These are phyloP conservation scores for Vombatus ursinus DNA, from an alignment of 2,113 vertebrate genomes.

Conservation along the genomic window DNA sequence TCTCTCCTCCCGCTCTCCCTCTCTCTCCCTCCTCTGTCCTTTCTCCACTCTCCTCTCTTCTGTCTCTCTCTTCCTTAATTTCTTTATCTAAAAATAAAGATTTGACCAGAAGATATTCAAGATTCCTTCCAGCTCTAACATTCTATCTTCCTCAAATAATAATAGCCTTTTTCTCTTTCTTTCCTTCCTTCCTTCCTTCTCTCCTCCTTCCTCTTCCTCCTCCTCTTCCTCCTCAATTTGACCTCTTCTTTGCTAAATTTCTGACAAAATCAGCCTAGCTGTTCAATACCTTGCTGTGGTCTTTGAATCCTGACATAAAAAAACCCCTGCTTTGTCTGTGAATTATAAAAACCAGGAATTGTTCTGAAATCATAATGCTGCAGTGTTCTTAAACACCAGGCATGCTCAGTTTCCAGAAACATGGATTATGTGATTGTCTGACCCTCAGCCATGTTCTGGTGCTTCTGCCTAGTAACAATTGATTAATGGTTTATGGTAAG, in stretches of 20 bases:
- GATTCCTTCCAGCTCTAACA: not conserved
- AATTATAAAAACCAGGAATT: conserved; percentile 23
- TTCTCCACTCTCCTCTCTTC: too few species aligned
- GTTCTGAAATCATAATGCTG: conserved; percentile 21
- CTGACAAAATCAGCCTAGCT: not conserved
- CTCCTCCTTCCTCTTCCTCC: not conserved
- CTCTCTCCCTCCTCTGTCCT: too few species aligned
- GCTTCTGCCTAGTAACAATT: conserved; percentile 71
- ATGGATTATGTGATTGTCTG: conserved; percentile 52
- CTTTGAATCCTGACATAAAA: conserved; percentile 17
- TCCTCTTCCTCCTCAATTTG: not conserved
- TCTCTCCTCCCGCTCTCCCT: too few species aligned
- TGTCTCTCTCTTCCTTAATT: not conserved
- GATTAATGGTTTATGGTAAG: conserved; percentile 66
- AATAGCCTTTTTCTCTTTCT: not conserved
- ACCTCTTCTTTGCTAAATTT: conserved; percentile 9
- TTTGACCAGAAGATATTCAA: not conserved
- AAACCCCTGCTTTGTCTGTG: not conserved
- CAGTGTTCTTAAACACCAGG: not conserved
- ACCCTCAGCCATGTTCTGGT: conserved; percentile 49
- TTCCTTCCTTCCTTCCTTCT: not conserved
- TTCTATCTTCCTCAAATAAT: not conserved
- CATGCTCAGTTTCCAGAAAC: not conserved
- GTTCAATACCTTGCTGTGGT: not conserved
- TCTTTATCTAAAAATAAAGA: not conserved